Base-by-base conservation (phyloP, 2,888 invertebrate genomes). In the Apodemia mormo region DNA sequence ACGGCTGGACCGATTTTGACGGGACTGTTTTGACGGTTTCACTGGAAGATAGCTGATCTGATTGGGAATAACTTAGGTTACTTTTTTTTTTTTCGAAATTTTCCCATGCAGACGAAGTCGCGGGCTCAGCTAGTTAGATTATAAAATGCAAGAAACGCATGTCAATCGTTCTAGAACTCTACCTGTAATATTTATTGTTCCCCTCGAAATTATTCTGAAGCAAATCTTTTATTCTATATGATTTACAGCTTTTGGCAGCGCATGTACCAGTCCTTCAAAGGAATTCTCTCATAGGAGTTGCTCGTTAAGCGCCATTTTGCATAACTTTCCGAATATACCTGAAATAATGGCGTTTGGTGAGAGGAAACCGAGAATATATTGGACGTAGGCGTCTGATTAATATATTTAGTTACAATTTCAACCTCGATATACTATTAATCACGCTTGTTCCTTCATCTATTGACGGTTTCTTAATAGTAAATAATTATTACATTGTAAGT, bases 241-340 rank as follows among this genome's bases (percentile, higher is more conserved):
- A 40, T 9, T 43, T 30, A 29, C 30, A 4, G 64, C 43, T 70
- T 72, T 29, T 64, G 49, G 22, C 54, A 69, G 5, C 58, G 73
- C 73, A 71, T 74, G 80, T 84, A 82, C 82, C 9, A 6, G n/a
- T 61, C 82, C 80, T 72, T 81, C 79, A 80, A 83, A 74, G 83
- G 83, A 76, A 76, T 81, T 82, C 81, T 81, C 82, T 79, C 80
- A 81, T 84, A 82, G 73, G 76, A 78, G 49, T 49, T 5, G 14
- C 76, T 79, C 74, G 78, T 76, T 76, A 74, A 72, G 68, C 76
- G 72, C 75, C 77, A 78, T 71, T 82, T 82, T 81, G 81, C 82
- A 83, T 84, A 61, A 61, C 58, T 58, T 58, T 58, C 12, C 29
- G 58, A 58, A 58, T 30, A 61, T 61, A 61, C 33, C 61, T 61